A percentile compares a stretch with the other conserved stretches of the same genome.
phyloP scores from a whole-genome alignment of 2,113 vertebrate species.

The Ariopsis seemanni region DNA sequence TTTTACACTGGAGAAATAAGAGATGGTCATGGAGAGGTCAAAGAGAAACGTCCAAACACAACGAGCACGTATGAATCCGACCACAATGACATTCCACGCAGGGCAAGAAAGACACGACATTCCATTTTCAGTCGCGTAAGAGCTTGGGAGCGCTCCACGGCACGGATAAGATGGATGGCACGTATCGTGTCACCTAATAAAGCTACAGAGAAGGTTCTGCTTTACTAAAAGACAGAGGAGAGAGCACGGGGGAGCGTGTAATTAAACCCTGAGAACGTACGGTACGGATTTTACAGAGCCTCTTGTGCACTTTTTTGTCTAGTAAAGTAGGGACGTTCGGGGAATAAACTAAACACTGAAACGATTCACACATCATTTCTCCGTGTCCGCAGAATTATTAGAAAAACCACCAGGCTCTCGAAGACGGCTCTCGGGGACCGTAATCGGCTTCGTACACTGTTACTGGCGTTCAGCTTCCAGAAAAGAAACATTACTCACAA shows the following conservation, averaged over 20 bases:
- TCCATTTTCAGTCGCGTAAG: constrained; percentile 60
- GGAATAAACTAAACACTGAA: constrained; percentile 11
- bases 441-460: constrained; percentile 38
- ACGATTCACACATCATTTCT: constrained; percentile 48
- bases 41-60: constrained; percentile 57
- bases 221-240: constrained; percentile 62
- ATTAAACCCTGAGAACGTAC: constrained; percentile 36
- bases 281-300: constrained; percentile 7
- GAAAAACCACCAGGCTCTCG: neutral
- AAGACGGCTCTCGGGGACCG: constrained; percentile 8
- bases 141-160: constrained; percentile 68
- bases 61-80: constrained; percentile 64
- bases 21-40: constrained; percentile 9
- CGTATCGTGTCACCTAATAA: constrained; percentile 68
- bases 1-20: neutral
- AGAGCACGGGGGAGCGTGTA: constrained; percentile 55
- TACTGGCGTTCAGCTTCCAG: constrained; percentile 13
- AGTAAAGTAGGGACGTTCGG: neutral
- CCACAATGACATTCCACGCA: constrained; percentile 62
- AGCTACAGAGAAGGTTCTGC: constrained; percentile 51
- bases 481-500: constrained; percentile 28
- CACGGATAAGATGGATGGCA: constrained; percentile 69
- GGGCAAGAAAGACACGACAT: constrained; percentile 59
- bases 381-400: neutral
- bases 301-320: neutral